Conservation (phyloP, 2,888 invertebrate species). For the Spodoptera picta region DNA sequence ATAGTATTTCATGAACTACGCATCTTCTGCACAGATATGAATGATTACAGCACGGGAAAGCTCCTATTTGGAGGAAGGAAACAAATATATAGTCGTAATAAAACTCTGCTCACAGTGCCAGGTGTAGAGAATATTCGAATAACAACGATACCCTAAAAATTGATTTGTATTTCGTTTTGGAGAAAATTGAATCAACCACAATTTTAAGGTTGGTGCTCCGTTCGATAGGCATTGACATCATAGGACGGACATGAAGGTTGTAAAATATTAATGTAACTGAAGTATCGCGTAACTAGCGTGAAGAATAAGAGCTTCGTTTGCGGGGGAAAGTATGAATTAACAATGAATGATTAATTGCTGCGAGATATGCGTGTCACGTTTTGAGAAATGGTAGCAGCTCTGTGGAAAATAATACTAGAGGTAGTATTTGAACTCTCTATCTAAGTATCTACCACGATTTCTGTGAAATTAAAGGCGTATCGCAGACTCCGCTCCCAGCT, state of each 20-base stretch:
- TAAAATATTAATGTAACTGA: slow-evolving; percentile 6
- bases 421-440: slow-evolving; percentile 9
- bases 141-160: slow-evolving; percentile 39
- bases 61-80: slow-evolving; percentile 39
- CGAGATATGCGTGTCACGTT: slow-evolving; percentile 36
- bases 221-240: slow-evolving; percentile 12
- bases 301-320: slow-evolving; percentile 7
- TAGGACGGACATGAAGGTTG: not conserved
- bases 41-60: slow-evolving; percentile 20
- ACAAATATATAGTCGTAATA: slow-evolving; percentile 47
- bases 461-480: slow-evolving; percentile 14
- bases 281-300: slow-evolving; percentile 1
- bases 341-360: slow-evolving; percentile 39
- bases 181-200: slow-evolving; percentile 48
- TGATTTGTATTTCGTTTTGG: slow-evolving; percentile 45
- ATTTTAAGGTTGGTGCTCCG: slow-evolving; percentile 40
- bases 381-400: slow-evolving; percentile 30
- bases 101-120: slow-evolving; percentile 50
- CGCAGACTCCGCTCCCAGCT: slow-evolving; percentile 5
- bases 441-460: slow-evolving; percentile 2
- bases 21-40: slow-evolving; percentile 20
- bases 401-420: slow-evolving; percentile 16
- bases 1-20: slow-evolving; percentile 5
- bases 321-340: slow-evolving; percentile 11
- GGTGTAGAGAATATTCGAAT: slow-evolving; percentile 47